Conservation (phyloP, 2,797 vertebrate species). For the Rhodeus uyekii region DNA sequence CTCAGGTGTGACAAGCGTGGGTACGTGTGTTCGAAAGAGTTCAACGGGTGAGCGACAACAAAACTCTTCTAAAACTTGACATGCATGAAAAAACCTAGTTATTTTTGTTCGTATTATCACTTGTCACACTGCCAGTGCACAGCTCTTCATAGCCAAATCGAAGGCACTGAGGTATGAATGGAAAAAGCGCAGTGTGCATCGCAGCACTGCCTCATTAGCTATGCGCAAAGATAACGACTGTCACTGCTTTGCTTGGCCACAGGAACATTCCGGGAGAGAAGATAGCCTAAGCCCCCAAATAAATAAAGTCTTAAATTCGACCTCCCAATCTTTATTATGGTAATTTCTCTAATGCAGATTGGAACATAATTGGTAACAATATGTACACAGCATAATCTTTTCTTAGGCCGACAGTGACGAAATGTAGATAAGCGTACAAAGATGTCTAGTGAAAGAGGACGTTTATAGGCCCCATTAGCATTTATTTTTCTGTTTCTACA, state of each 20-base stretch:
- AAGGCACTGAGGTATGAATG: constrained; percentile 31
- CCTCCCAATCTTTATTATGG: constrained; percentile 77
- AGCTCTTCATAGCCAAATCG: constrained; percentile 16
- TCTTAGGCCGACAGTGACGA: constrained; percentile 65
- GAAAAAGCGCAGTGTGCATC: not conserved
- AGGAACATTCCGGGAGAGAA: constrained; percentile 55
- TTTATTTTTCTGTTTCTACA: constrained; percentile 46
- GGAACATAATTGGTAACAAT: constrained; percentile 79
- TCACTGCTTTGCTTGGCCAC: constrained; percentile 54
- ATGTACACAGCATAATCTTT: constrained; percentile 78
- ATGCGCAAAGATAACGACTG: constrained; percentile 54
- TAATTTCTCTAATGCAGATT: constrained; percentile 80
- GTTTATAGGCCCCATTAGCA: constrained; percentile 74
- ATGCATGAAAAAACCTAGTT: not conserved
- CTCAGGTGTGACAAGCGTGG: not conserved
- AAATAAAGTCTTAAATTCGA: constrained; percentile 75
- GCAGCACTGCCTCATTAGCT: constrained; percentile 45
- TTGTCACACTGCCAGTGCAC: constrained; percentile 14
- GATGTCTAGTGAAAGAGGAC: constrained; percentile 69
- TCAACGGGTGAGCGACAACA: not conserved
- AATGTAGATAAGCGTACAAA: constrained; percentile 70
- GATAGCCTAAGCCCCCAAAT: constrained; percentile 75
- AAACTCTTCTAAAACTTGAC: not conserved
- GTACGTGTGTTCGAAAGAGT: not conserved
- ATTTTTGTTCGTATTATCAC: constrained; percentile 14